Evolutionary conservation across 2,888 invertebrate genomes (phyloP), one percentile per base, ranked within the genome.

Genomic region (Eledona agricola): DNA sequence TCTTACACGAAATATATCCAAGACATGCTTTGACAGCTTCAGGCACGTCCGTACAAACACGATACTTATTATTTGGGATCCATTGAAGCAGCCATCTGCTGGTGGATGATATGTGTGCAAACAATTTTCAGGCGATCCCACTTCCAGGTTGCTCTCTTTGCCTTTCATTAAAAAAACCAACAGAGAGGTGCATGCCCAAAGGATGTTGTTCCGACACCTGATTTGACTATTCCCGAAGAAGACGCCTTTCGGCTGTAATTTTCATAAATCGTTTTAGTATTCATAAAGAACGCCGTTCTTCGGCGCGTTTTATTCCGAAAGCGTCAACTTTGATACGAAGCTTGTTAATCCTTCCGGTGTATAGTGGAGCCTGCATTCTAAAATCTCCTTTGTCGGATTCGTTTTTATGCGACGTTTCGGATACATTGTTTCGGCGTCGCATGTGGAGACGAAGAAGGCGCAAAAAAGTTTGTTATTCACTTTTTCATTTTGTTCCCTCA

Each of bases 311-410:
- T 59, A 62, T 62, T 62, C 61, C 32, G 40, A 40, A 45, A 49
- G 58, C 59, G 58, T 60, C 55, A 56, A 49, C 51, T 55, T 56
- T 49, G 55, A 55, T 57, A 57, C 55, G 53, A 57, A 55, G 60
- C 55, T 55, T 59, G 52, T 59, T 62, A 64, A 64, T 64, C 58
- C 61, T 62, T 63, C 63, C 61, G 57, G 61, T 55, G 56, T 45
- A 55, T 34, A 47, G 50, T 54, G 45, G 35, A 54, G 43, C 47
- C 51, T 58, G 61, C 61, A 60, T 63, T 51, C 43, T 55, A 58
- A 63, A 57, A 54, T 23, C 16, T 5, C 37, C 31, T 29, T 45
- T 51, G 43, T 37, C 13, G 31, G 13, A 45, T 25, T 25, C 31
- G 29, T 23, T 51, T 35, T 43, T 26, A 31, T 23, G 20, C 10